A percentile compares a stretch with the other conserved stretches of the same genome.
phyloP scores from a whole-genome alignment of 2,797 vertebrate species.

The Adelosebastes latens region DNA sequence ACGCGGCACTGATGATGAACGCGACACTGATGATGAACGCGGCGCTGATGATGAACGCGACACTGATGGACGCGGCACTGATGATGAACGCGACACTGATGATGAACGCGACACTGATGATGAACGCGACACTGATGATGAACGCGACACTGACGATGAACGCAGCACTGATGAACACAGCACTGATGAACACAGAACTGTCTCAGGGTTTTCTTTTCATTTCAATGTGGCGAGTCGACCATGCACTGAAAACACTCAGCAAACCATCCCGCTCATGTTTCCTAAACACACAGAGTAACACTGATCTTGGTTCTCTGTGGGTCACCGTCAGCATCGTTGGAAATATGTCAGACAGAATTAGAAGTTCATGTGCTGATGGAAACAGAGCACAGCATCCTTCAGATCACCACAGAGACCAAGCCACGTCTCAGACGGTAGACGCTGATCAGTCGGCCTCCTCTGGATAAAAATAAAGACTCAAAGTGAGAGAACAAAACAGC shows the following conservation, averaged over 20 bases:
- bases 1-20: no score
- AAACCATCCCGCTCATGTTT: background rate
- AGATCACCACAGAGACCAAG: background rate
- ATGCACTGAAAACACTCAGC: background rate
- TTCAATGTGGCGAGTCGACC: background rate
- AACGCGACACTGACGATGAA: no score
- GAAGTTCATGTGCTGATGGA: background rate
- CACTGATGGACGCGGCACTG: no score
- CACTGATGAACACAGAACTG: background rate
- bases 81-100: no score
- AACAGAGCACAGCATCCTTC: background rate
- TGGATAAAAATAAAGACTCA: constrained; percentile 5
- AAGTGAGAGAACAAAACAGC: background rate
- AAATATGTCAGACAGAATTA: background rate
- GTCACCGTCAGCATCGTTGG: background rate
- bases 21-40: no score
- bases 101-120: no score
- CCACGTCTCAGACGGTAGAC: background rate
- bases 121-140: no score
- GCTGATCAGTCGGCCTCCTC: background rate
- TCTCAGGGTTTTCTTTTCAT: background rate
- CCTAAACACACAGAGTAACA: background rate
- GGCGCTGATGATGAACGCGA: no score
- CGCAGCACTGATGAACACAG: no score
- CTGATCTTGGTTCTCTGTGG: no score